Base-by-base conservation (phyloP, 2,797 vertebrate genomes). In the Psittacula derbiana region DNA sequence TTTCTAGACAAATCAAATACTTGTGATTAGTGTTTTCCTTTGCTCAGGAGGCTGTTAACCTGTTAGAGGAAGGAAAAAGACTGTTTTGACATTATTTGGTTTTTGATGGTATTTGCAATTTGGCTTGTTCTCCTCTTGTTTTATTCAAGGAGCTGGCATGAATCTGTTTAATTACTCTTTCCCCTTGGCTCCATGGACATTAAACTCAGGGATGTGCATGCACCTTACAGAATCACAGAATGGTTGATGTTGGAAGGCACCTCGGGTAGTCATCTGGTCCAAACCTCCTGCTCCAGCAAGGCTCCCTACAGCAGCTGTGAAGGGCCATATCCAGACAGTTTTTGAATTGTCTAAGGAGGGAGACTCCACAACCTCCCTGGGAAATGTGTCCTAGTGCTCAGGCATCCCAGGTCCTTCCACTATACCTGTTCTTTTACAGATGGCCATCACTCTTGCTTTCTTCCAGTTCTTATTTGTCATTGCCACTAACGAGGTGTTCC, bases 151-250 rank as follows among this genome's bases (percentile, higher is more conserved):
- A 28, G 24, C 8, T 43, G 27, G 11, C n/a, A 46, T 58, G 41
- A 5, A 8, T 86, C 60, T 64, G 11, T 53, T 40, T 80, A 11
- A 10, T 61, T 50, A 24, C 8, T 62, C 17, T 73, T 80, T 47
- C 31, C 12, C 4, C 14, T 28, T 78, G 38, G 20, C 46, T 28
- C 50, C 7, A 14, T 3, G 16, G 31, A 41, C 0, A 0, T 46
- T 75, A 66, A 66, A 52, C 10, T 78, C 28, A 16, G 43, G 30
- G 24, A 15, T 49, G 12, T 49, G 16, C 27, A 52, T 0, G 0
- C 25, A 10, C 19, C 15, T 40, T 28, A 43, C 23, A 44, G 44
- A 44, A 38, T 38, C 55, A 33, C 55, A 57, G n/a, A 57, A 57
- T 57, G 55, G n/a, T 24, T 57, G n/a, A 16, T 24, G n/a, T 11